A percentile compares a stretch with the other conserved stretches of the same genome.
phyloP scores from a whole-genome alignment of 2,888 invertebrate genomes.

The Sycophila texana region DNA sequence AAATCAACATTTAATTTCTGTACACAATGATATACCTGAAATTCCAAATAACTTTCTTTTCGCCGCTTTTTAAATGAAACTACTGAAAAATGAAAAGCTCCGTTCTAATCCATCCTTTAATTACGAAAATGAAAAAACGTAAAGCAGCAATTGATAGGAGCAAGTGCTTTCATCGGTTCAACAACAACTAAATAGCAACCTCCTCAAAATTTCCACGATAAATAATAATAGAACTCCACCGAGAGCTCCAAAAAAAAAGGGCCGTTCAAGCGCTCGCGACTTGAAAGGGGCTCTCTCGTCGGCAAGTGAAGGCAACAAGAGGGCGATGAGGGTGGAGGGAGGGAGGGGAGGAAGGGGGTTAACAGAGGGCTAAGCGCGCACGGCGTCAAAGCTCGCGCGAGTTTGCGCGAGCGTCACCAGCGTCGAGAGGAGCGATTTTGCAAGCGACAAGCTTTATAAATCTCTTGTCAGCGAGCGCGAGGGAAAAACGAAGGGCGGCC shows the following conservation, averaged over 20 bases:
- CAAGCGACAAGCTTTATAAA: slow-evolving; percentile 57
- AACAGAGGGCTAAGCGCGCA: not conserved
- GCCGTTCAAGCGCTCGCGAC: not conserved
- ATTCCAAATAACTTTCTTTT: no score
- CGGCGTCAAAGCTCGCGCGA: no score
- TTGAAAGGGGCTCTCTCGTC: not conserved
- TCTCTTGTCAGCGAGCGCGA: slow-evolving; percentile 39
- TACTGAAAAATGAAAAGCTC: no score
- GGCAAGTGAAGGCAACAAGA: not conserved
- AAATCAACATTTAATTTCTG: not conserved
- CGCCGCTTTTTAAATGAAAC: no score
- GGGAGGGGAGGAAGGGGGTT: slow-evolving; percentile 11
- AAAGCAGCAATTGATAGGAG: no score
- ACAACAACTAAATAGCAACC: no score
- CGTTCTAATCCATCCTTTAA: no score
- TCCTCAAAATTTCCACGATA: no score
- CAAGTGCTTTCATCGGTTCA: no score
- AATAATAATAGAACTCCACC: no score
- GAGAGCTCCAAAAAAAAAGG: no score
- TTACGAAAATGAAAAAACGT: no score
- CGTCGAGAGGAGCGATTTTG: slow-evolving; percentile 40
- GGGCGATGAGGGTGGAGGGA: not conserved
- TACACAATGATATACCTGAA: not conserved
- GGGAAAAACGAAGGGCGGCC: slow-evolving; percentile 33
- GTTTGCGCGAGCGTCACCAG: slow-evolving; percentile 1